Evolutionary conservation across 1,140 invertebrate genomes (phyloP).

Genomic region (Carposina sasakii): DNA sequence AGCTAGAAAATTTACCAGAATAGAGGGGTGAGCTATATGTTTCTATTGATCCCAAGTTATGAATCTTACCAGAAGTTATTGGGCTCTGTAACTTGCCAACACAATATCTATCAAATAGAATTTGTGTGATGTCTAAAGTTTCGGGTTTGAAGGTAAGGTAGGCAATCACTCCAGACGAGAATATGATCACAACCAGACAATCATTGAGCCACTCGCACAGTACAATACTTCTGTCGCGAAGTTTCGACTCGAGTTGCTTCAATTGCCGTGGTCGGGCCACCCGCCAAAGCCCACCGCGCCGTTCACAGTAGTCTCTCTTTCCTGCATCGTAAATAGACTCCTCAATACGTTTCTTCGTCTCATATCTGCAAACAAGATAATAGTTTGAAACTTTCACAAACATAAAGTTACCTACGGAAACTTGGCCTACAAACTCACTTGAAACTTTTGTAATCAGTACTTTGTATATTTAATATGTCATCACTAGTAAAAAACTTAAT

Average conservation of each 20-base stretch:
- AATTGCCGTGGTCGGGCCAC: conserved; percentile 42
- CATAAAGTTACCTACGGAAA: not conserved
- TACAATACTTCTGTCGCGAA: conserved; percentile 43
- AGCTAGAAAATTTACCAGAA: no score
- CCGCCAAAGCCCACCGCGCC: conserved; percentile 43
- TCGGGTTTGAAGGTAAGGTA: conserved; percentile 48
- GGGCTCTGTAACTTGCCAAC: conserved; percentile 51
- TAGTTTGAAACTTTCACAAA: not conserved
- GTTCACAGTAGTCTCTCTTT: conserved; percentile 49
- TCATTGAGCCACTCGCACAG: conserved; percentile 52
- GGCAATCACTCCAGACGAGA: conserved; percentile 54
- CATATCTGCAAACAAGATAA: conserved; percentile 40
- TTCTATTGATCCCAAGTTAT: not conserved
- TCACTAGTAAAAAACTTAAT: conserved; percentile 56
- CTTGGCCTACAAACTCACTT: conserved; percentile 42
- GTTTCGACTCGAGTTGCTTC: conserved; percentile 49
- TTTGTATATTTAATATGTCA: conserved; percentile 47
- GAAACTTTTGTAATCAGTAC: conserved; percentile 56
- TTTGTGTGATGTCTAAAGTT: conserved; percentile 51
- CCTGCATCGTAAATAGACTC: conserved; percentile 46
- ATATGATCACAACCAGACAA: conserved; percentile 42
- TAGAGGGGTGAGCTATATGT: not conserved
- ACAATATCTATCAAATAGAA: conserved; percentile 62
- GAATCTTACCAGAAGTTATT: conserved; percentile 42
- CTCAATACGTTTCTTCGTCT: conserved; percentile 51